Base-by-base conservation (phyloP, 2,888 invertebrate genomes). In the Danaus chrysippus region DNA sequence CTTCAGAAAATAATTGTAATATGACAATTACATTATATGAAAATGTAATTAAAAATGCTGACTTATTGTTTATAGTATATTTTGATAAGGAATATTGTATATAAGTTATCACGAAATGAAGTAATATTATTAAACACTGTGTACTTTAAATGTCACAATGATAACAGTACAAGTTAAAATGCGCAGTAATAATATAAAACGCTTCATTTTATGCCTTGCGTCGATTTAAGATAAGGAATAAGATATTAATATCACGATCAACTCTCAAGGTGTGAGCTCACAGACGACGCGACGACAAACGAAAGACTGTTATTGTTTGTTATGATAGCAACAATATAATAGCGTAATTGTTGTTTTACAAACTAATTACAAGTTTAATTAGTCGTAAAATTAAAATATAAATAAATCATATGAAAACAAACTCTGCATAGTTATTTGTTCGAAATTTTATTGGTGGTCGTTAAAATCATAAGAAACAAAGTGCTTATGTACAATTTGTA, bases 251-350 rank as follows among this genome's bases (percentile, higher is more conserved):
- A 83, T 82, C 82, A 71, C 79, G 81, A 85, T 83, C 81, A 77
- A 74, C 81, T 80, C 84, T 81, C 85, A 83, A 86, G 87, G 86
- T 83, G 80, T 77, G 77, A 78, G 78, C 76, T 71, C 70, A 81
- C 78, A 87, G 87, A 87, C 87, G 74, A 69, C 58, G 68, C 75
- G 87, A 83, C 87, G 86, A 76, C 87, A 71, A 76, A 74, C 72
- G 79, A 54, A 77, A 78, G 87, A 87, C 6, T 87, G 85, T 81
- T 66, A 58, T 42, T 79, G 74, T 76, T 70, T 76, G 67, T 73
- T 73, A 75, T 76, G 75, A 70, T 70, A 72, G 73, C 68, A 70
- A 34, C 23, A 34, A 34, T 6, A 34, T 5, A 34, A 34, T 5
- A 34, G 23, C 23, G 6, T 34, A 5, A 34, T 34, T 34, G 23